phyloP scores from a whole-genome alignment of 2,113 vertebrate genomes.

The Hirundichthys speculiger region DNA sequence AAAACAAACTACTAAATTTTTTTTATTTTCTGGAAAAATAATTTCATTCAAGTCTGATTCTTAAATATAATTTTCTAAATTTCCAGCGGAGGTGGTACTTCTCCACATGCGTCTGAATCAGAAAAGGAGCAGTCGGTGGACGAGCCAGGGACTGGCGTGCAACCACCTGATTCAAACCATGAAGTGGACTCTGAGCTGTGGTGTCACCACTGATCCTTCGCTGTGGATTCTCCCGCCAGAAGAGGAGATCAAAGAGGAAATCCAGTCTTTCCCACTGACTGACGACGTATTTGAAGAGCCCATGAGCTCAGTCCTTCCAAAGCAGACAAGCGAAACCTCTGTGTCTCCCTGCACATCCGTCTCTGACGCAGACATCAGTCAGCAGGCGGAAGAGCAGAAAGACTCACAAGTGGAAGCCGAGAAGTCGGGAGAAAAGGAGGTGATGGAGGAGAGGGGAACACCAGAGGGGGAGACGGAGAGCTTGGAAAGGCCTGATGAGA shows the following conservation, averaged over 20 bases:
- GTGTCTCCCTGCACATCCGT: conserved; percentile 17
- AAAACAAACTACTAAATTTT: neutral
- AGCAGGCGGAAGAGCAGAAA: conserved; percentile 42
- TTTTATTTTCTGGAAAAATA: neutral
- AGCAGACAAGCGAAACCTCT: conserved; percentile 16
- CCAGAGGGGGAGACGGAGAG: conserved; percentile 48
- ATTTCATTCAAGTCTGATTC: conserved; percentile 2
- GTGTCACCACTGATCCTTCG: conserved; percentile 75
- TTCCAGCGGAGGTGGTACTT: conserved; percentile 37
- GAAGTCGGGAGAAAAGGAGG: conserved; percentile 20
- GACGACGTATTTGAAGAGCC: conserved; percentile 32
- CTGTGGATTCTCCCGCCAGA: conserved; percentile 61
- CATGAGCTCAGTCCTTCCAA: neutral
- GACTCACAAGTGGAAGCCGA: conserved; percentile 9
- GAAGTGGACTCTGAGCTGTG: conserved; percentile 74
- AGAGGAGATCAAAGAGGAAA: conserved; percentile 36
- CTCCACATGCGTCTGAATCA: conserved; percentile 24
- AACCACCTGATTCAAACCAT: conserved; percentile 19
- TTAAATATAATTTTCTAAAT: neutral
- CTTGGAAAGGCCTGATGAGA: conserved; percentile 20
- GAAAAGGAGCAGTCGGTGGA: conserved; percentile 52
- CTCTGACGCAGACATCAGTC: conserved; percentile 33
- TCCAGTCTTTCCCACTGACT: conserved; percentile 1
- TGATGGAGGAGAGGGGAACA: conserved; percentile 31
- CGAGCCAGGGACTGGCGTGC: conserved; percentile 33